A percentile compares a stretch with the other conserved stretches of the same genome.
Evolutionary conservation across 2,113 vertebrate genomes (phyloP).

Genomic region (Lepus americanus): DNA sequence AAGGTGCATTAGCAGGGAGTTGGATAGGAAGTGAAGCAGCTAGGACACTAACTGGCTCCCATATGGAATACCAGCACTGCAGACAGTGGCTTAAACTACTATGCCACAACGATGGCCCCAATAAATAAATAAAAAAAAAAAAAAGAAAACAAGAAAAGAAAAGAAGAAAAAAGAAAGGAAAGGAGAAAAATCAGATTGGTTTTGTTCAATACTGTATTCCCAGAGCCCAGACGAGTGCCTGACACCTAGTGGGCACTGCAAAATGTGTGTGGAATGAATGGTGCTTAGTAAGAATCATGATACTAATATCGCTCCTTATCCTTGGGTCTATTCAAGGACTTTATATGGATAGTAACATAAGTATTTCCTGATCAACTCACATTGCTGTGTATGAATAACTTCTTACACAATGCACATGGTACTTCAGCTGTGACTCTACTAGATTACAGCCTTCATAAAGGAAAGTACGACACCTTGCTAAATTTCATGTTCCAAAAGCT

Average conservation of each 20-base stretch:
- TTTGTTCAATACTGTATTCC: neutral
- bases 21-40: too few relatives aligned
- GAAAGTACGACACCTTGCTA: neutral
- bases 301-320: neutral
- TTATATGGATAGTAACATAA: neutral
- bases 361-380: neutral
- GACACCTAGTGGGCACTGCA: neutral
- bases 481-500: neutral
- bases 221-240: neutral
- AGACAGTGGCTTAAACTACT: too few relatives aligned
- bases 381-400: neutral
- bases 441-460: neutral
- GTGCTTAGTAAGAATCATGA: neutral
- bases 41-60: too few relatives aligned
- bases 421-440: neutral
- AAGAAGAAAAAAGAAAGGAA: too few relatives aligned
- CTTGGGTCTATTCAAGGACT: neutral
- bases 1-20: too few relatives aligned
- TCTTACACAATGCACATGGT: neutral
- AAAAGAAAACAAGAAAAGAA: too few relatives aligned
- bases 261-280: neutral
- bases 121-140: too few relatives aligned
- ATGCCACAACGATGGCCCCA: too few relatives aligned
- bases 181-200: neutral
- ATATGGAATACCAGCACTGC: too few relatives aligned